phyloP scores from a whole-genome alignment of 2,797 vertebrate species.

The Eurystomus glaucurus region DNA sequence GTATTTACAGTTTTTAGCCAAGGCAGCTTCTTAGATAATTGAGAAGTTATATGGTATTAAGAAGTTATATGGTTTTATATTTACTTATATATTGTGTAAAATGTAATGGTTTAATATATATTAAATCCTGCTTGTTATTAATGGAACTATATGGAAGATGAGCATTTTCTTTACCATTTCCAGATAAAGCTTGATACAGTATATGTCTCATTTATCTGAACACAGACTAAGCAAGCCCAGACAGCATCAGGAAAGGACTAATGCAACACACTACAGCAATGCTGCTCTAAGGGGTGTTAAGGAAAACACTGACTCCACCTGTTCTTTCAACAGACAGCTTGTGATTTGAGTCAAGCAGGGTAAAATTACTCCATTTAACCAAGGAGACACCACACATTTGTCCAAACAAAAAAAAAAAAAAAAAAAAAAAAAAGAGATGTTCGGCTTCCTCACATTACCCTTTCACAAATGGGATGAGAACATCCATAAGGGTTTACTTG shows the following conservation, averaged over 20 bases:
- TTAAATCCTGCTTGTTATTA: not conserved
- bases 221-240: not conserved
- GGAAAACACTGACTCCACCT: not conserved
- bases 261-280: not conserved
- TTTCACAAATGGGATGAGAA: not conserved
- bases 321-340: not conserved
- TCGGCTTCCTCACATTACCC: accelerated
- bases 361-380: not conserved
- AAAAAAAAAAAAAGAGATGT: too few species aligned
- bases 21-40: not conserved
- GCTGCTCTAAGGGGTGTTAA: not conserved
- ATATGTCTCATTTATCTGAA: not conserved
- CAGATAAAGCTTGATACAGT: not conserved
- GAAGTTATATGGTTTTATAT: not conserved
- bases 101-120: not conserved
- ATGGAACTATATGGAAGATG: not conserved
- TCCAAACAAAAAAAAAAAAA: not conserved
- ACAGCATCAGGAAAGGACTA: not conserved
- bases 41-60: not conserved
- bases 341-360: not conserved
- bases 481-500: not conserved
- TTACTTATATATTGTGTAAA: not conserved
- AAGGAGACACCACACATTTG: accelerated
- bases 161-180: not conserved
- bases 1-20: not conserved